These are phyloP conservation scores for Xestia ashworthii DNA, from an alignment of 2,888 invertebrate species.

Conservation along the genomic window DNA sequence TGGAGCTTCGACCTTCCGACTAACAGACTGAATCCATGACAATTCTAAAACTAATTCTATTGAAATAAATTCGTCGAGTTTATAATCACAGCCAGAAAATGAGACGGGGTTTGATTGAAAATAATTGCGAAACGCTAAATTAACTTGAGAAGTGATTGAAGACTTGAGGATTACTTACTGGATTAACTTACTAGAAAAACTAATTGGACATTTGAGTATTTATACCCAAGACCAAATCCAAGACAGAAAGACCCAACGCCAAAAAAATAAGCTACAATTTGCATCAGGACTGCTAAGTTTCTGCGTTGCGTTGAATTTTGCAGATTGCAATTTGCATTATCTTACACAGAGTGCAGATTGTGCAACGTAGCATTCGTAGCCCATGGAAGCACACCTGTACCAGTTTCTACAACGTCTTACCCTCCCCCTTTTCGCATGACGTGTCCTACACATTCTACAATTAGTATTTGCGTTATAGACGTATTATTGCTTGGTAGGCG, in stretches of 20 bases:
- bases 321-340: not conserved
- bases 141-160: not conserved
- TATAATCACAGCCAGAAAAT: not conserved
- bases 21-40: not conserved
- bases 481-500: slow-evolving; percentile 19
- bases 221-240: too few species aligned
- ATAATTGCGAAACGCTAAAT: too few species aligned
- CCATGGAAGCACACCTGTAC: not conserved
- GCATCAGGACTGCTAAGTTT: not conserved
- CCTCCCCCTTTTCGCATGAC: slow-evolving; percentile 2
- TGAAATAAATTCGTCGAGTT: not conserved
- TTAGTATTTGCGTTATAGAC: slow-evolving; percentile 14
- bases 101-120: not conserved
- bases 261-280: not conserved
- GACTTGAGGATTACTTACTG: not conserved
- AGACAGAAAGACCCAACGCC: not conserved
- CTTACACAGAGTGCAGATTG: not conserved
- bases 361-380: not conserved
- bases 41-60: not conserved
- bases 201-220: not conserved
- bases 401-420: too few species aligned
- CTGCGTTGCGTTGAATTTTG: not conserved
- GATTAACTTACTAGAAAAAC: not conserved
- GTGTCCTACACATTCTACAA: slow-evolving; percentile 4
- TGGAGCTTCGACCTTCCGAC: not conserved